These are phyloP conservation scores for Cyprinus carpio DNA, from an alignment of 2,113 vertebrate species.

Conservation along the genomic window DNA sequence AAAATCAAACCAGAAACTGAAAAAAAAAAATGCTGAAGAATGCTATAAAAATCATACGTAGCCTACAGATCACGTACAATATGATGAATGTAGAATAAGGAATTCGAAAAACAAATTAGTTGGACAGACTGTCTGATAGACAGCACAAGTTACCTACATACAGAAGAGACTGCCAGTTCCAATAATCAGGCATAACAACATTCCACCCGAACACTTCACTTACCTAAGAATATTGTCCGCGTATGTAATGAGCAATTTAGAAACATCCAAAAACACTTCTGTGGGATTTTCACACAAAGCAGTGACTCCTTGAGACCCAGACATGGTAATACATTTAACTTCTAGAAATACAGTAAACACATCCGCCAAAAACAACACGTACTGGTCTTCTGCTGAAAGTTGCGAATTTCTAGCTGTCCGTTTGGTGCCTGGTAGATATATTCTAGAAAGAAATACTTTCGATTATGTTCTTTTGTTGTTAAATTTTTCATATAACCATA, in stretches of 20 bases:
- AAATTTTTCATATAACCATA: background rate
- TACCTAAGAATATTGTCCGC: constrained; percentile 92
- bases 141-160: background rate
- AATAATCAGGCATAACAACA: constrained; percentile 21
- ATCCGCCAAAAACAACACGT: background rate
- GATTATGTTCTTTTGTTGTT: background rate
- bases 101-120: background rate
- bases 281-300: constrained; percentile 83
- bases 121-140: background rate
- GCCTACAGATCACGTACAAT: background rate
- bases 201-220: background rate
- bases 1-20: no score
- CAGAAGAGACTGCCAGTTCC: background rate
- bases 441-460: background rate
- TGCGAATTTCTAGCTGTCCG: background rate
- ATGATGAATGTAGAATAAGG: background rate
- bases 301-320: constrained; percentile 73
- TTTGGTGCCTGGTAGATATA: background rate
- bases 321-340: constrained; percentile 54
- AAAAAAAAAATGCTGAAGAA: no score
- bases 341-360: background rate
- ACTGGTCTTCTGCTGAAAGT: background rate
- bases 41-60: no score
- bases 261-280: constrained; percentile 86
- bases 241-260: constrained; percentile 87